Conservation (phyloP, 2,797 vertebrate species). For the Acanthornis magna region DNA sequence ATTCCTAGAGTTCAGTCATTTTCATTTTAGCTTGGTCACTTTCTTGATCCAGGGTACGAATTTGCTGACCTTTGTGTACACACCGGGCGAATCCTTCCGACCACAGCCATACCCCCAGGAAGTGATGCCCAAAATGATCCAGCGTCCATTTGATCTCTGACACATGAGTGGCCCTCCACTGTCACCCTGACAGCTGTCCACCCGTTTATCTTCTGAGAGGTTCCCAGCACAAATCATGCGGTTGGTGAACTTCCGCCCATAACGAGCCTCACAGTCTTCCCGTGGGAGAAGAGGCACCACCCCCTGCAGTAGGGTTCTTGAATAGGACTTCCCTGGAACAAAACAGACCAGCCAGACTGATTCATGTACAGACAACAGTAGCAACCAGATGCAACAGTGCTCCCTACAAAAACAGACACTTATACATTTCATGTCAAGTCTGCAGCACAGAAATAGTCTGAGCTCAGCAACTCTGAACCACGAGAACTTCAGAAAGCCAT, state of each 20-base stretch:
- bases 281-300: conserved; percentile 83
- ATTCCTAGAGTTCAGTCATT: neutral
- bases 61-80: conserved; percentile 87
- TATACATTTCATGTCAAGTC: neutral
- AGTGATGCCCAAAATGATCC: conserved; percentile 85
- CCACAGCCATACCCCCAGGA: conserved; percentile 90
- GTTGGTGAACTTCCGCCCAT: conserved; percentile 81
- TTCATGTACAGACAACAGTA: neutral
- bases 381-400: neutral
- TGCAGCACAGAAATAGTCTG: neutral
- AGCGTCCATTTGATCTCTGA: conserved; percentile 79
- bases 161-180: conserved; percentile 89
- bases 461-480: conserved; percentile 3
- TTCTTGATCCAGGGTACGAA: conserved; percentile 86
- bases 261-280: conserved; percentile 79
- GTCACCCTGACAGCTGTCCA: conserved; percentile 90
- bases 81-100: conserved; percentile 83
- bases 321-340: conserved; percentile 83
- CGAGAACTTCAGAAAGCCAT: neutral
- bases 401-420: neutral
- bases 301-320: conserved; percentile 84
- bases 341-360: conserved; percentile 1
- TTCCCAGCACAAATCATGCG: conserved; percentile 90
- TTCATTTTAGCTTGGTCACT: conserved; percentile 71
- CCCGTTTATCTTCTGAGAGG: conserved; percentile 80